phyloP scores from a whole-genome alignment of 1,140 invertebrate species.

The Trissolcus basalis region DNA sequence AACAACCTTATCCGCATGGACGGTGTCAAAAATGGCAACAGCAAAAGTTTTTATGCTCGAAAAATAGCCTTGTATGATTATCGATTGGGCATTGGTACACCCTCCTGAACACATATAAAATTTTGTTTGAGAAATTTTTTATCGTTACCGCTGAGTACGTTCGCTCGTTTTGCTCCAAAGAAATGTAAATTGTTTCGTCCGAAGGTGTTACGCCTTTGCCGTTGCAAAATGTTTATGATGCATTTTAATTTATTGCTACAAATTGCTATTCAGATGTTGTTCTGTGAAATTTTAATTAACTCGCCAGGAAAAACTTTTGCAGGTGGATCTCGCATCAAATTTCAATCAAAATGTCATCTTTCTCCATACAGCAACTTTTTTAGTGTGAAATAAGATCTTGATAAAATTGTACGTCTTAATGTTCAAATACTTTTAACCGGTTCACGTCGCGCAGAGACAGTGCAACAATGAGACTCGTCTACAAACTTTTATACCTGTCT shows the following conservation, averaged over 20 bases:
- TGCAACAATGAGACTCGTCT: no score
- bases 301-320: background rate
- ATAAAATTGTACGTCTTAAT: no score
- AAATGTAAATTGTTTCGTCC: conserved; percentile 23
- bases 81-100: conserved; percentile 26
- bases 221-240: background rate
- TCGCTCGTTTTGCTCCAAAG: conserved; percentile 11
- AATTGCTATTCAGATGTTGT: no score
- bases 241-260: background rate
- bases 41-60: background rate
- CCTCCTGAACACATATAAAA: conserved; percentile 18
- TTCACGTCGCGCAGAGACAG: no score
- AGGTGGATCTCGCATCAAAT: no score
- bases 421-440: no score
- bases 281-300: background rate
- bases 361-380: no score
- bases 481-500: no score
- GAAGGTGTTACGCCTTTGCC: conserved; percentile 3
- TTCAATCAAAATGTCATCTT: no score
- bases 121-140: conserved; percentile 32
- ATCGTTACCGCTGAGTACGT: conserved; percentile 18
- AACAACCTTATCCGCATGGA: no score
- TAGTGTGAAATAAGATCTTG: no score
- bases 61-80: conserved; percentile 11
- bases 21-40: no score